phyloP scores from a whole-genome alignment of 2,888 invertebrate species.

The Chrysolina oricalcia region DNA sequence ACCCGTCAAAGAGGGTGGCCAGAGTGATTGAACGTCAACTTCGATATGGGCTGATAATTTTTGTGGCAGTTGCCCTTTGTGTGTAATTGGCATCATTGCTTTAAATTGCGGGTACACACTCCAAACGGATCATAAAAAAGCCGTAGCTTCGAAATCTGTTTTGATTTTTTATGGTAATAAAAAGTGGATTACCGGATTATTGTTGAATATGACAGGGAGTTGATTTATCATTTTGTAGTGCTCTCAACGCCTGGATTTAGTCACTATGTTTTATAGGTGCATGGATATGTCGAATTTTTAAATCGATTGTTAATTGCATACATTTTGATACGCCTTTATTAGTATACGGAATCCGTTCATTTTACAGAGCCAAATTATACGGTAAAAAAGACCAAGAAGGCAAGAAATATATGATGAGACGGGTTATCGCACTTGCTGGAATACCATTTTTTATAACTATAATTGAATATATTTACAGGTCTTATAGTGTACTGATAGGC shows the following conservation, averaged over 20 bases:
- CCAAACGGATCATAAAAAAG: constrained; percentile 53
- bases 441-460: no score
- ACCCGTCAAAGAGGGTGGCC: constrained; percentile 63
- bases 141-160: constrained; percentile 45
- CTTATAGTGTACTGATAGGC: no score
- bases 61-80: constrained; percentile 63
- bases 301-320: no score
- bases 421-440: no score
- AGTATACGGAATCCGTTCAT: no score
- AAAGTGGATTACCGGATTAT: constrained; percentile 48
- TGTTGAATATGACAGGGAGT: constrained; percentile 26
- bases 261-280: background rate
- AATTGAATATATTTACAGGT: no score
- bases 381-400: no score
- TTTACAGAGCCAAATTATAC: no score
- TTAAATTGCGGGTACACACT: constrained; percentile 59
- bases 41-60: constrained; percentile 66
- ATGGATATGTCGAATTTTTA: no score
- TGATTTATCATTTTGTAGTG: constrained; percentile 37
- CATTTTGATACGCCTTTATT: no score
- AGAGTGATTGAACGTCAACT: constrained; percentile 64
- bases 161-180: constrained; percentile 54
- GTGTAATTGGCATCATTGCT: constrained; percentile 64
- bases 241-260: constrained; percentile 5
- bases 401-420: no score